Evolutionary conservation across 2,797 vertebrate genomes (phyloP).

Genomic region (Perodicticus potto): DNA sequence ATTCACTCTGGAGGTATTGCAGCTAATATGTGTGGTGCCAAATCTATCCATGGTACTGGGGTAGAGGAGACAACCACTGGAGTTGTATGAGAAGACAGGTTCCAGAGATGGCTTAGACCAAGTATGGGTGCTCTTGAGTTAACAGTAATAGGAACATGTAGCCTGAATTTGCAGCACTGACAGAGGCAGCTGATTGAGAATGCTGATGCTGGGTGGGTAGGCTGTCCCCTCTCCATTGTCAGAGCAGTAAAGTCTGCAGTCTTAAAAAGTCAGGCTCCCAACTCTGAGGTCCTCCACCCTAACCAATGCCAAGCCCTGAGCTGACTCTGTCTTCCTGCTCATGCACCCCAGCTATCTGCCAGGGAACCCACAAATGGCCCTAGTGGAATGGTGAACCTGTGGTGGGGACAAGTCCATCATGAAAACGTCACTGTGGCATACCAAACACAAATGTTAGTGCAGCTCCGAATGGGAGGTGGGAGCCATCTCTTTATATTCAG

Average conservation of each 20-base stretch:
- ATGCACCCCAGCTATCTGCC: not conserved
- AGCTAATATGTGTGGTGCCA: not conserved
- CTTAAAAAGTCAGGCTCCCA: not conserved
- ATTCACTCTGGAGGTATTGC: not conserved
- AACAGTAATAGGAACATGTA: not conserved
- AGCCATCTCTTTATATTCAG: not conserved
- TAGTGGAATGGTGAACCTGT: not conserved
- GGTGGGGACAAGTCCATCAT: not conserved
- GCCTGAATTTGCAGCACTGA: not conserved
- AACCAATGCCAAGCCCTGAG: not conserved
- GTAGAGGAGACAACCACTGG: not conserved
- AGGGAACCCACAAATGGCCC: not conserved
- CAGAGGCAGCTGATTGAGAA: conserved; percentile 34
- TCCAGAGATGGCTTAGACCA: not conserved
- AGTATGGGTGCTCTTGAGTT: not conserved
- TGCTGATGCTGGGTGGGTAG: not conserved
- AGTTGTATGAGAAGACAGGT: not conserved
- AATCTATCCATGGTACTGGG: not conserved
- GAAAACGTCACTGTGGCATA: not conserved
- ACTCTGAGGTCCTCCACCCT: not conserved
- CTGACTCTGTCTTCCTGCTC: not conserved
- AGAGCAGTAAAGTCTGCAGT: not conserved
- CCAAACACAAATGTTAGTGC: not conserved
- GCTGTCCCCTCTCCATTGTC: not conserved
- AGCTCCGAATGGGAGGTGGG: not conserved